Evolutionary conservation across 2,797 vertebrate genomes (phyloP), one percentile per base, ranked within the genome.

Genomic region (Steatocranus sp.): DNA sequence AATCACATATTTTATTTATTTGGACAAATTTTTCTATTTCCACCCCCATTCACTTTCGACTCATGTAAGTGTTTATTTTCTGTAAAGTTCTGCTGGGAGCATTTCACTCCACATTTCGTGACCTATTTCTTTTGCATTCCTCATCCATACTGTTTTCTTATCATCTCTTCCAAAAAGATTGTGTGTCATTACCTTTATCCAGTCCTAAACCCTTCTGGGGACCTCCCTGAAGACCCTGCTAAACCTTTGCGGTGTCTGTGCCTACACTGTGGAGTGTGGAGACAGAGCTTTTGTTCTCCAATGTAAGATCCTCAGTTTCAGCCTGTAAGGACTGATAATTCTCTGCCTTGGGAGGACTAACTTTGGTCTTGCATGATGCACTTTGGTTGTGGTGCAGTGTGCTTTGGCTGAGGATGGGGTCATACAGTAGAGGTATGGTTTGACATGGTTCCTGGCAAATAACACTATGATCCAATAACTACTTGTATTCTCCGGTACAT

Each of bases 281-380:
- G 79, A 86, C 58, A 74, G 56, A 88, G 90, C 87, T 86, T 92
- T 93, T 94, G 90, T 92, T 93, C 89, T 91, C 77, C 41, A 74
- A 86, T 87, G 86, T 87, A 91, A 91, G 86, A 94, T 89, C 79
- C 83, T 76, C 85, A 85, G 90, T 89, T 87, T 93, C 83, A 87
- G 86, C 86, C 85, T 75, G 85, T 86, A 90, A 93, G 86, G 23
- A 36, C 84, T 86, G 84, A 81, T 94, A 92, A 94, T 92, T 79
- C 91, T 86, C 77, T 75, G 75, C 58, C 87, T 92, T 92, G 91
- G 92, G 85, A 83, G 86, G 80, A 46, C 84, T 79, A 51, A 51
- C 83, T 87, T 81, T 80, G 83, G 73, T 86, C 82, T 80, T 77
- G 66, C 75, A 73, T 51, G 61, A 84, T 61, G 51, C 73, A 51